phyloP scores from a whole-genome alignment of 2,888 invertebrate species.

The Epirrita christyi region DNA sequence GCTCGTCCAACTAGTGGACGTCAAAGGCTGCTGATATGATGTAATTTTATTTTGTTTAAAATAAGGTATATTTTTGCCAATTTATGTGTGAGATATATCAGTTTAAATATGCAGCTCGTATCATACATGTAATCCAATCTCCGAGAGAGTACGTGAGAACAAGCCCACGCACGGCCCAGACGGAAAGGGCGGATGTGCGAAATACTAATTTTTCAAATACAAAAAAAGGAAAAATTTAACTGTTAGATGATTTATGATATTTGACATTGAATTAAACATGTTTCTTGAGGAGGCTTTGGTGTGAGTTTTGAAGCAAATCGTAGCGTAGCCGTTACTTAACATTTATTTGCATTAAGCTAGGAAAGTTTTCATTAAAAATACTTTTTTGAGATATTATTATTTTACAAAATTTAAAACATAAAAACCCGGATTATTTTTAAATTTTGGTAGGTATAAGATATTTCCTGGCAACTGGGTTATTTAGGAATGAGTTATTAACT shows the following conservation, averaged over 20 bases:
- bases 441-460: no score
- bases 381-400: no score
- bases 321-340: no score
- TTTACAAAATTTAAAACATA: no score
- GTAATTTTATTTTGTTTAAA: background rate
- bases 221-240: background rate
- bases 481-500: no score
- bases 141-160: slow-evolving; percentile 24
- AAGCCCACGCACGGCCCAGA: background rate
- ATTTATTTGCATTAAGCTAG: no score
- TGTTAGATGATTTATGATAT: background rate
- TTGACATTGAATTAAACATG: background rate
- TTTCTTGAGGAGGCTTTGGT: background rate
- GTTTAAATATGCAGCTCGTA: slow-evolving; percentile 37
- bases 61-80: slow-evolving; percentile 24
- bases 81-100: slow-evolving; percentile 24
- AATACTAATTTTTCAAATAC: slow-evolving; percentile 3
- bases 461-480: no score
- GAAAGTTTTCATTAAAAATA: no score
- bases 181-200: background rate
- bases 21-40: no score
- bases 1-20: no score
- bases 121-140: slow-evolving; percentile 38
- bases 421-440: no score
- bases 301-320: no score